Base-by-base conservation (phyloP, 2,888 invertebrate genomes). In the Caenorhabditis angaria region DNA sequence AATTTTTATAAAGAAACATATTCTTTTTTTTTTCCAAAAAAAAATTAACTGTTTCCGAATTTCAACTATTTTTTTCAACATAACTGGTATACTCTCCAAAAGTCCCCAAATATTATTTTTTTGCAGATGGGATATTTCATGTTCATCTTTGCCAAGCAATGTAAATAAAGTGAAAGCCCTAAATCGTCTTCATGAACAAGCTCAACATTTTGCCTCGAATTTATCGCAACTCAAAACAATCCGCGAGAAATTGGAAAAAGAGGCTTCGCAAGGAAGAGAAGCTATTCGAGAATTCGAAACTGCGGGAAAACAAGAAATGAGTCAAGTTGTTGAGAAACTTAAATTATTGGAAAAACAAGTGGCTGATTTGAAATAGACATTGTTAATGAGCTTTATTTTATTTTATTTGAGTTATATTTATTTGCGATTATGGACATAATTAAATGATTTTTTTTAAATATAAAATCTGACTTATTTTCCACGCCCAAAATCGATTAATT, bases 101-200 rank as follows among this genome's bases (percentile, higher is more conserved):
- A n/a, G n/a, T n/a, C n/a, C n/a, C n/a, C n/a, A n/a, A n/a, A 51
- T 41, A 6, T 51, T 47, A 54, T 58, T 5, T 24, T 41, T 50
- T 65, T 64, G 2, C 41, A 69, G 64, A 54, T 78, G 81, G 81
- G 81, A 81, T 54, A 67, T 77, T 22, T 60, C 77, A 10, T 80
- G 80, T 61, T 62, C 72, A 0, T 65, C 75, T 32, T 70, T 81
- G 4, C 78, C 80, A n/a, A 71, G 71, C 29, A 78, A 77, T 57
- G 74, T 78, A 32, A 81, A 78, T 51, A 76, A 78, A 56, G 67
- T 81, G 12, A 79, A 81, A 25, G 65, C 80, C 5, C 58, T 81
- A 50, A 74, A 73, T 51, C 63, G 72, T 28, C 68, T 81, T 18
- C 81, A 81, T 61, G 81, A 81, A 62, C 81, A 81, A 62, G 81